These are phyloP conservation scores for Itoplectis maculator DNA, from an alignment of 2,888 invertebrate species.

Conservation along the genomic window DNA sequence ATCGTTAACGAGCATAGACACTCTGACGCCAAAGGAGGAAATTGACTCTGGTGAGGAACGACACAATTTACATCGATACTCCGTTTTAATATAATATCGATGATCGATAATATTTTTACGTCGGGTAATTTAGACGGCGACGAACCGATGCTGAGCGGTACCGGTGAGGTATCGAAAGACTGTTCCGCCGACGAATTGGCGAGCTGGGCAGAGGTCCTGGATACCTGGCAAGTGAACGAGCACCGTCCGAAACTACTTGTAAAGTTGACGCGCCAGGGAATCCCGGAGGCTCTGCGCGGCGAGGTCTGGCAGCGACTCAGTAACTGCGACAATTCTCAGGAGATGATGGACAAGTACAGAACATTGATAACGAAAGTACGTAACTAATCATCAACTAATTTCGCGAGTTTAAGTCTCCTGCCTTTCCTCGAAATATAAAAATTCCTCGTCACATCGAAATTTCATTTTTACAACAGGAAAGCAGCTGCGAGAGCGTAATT, in stretches of 20 bases:
- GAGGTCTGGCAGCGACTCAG: constrained; percentile 99
- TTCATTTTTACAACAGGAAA: constrained; percentile 88
- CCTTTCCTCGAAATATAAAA: background rate
- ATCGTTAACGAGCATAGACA: constrained; percentile 90
- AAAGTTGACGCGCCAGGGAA: constrained; percentile 93
- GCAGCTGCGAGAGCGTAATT: constrained; percentile 97
- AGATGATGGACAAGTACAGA: constrained; percentile 96
- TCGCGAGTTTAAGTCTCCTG: too few species aligned
- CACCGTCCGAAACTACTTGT: constrained; percentile 93
- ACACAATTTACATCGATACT: background rate
- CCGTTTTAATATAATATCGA: too few species aligned
- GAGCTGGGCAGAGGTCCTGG: constrained; percentile 95
- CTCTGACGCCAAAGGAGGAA: constrained; percentile 91
- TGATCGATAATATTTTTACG: background rate
- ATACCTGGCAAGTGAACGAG: constrained; percentile 88
- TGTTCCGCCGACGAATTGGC: constrained; percentile 96
- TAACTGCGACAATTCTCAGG: constrained; percentile 92
- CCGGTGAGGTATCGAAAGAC: constrained; percentile 98
- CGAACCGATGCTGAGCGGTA: constrained; percentile 98
- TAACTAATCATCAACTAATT: background rate
- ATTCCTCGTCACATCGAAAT: constrained; percentile 5
- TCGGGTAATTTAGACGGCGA: constrained; percentile 89
- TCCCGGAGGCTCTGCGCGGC: constrained; percentile 98
- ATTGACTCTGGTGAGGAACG: constrained; percentile 87
- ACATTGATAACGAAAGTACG: constrained; percentile 94